These are phyloP conservation scores for Lasioglossum marginatum DNA, from an alignment of 2,888 invertebrate genomes.

Conservation along the genomic window DNA sequence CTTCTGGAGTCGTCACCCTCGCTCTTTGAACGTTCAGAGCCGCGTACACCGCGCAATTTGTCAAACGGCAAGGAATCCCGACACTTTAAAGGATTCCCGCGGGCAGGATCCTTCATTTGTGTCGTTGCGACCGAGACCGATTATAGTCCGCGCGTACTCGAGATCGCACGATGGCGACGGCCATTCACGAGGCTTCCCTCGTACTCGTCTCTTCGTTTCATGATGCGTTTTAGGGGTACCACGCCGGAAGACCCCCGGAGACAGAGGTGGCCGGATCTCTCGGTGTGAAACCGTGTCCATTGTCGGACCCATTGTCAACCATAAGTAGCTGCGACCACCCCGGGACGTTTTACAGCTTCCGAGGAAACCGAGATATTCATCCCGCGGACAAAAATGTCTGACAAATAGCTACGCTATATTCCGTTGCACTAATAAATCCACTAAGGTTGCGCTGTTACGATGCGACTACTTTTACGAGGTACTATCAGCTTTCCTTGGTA, in stretches of 20 bases:
- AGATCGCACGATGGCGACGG: slow-evolving; percentile 12
- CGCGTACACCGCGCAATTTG: slow-evolving; percentile 22
- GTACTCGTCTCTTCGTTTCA: slow-evolving; percentile 61
- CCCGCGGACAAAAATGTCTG: slow-evolving; percentile 50
- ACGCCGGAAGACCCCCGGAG: slow-evolving; percentile 77
- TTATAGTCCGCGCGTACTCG: slow-evolving; percentile 32
- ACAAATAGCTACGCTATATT: slow-evolving; percentile 42
- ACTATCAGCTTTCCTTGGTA: not conserved
- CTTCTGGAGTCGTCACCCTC: not conserved
- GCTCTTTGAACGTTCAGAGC: not conserved
- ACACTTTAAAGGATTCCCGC: slow-evolving; percentile 34
- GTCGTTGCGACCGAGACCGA: slow-evolving; percentile 27
- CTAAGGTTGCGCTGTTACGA: not conserved
- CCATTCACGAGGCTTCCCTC: slow-evolving; percentile 42
- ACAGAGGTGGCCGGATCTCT: slow-evolving; percentile 75
- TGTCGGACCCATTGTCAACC: slow-evolving; percentile 77
- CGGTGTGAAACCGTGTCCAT: slow-evolving; percentile 77
- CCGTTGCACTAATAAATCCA: not conserved
- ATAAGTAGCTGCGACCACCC: slow-evolving; percentile 77
- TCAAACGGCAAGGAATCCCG: slow-evolving; percentile 13
- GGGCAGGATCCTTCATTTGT: slow-evolving; percentile 28
- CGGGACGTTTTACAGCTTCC: slow-evolving; percentile 62
- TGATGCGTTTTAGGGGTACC: slow-evolving; percentile 76
- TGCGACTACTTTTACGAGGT: not conserved
- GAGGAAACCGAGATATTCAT: slow-evolving; percentile 44